Evolutionary conservation across 2,113 vertebrate species (phyloP).

Genomic region (Psittacara wagleri): DNA sequence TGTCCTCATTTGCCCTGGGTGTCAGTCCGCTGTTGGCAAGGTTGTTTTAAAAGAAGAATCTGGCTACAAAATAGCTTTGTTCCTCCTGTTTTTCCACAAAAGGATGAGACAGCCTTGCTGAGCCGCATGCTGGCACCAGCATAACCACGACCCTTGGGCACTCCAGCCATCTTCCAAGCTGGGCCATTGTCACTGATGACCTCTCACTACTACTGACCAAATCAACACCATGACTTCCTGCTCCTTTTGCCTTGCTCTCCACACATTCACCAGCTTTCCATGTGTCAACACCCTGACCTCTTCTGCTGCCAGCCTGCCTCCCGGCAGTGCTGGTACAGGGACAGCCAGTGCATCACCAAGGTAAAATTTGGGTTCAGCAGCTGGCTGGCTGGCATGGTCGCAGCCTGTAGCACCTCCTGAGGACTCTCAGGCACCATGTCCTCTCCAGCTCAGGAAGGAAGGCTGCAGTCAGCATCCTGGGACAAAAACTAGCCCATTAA

Average conservation of each 20-base stretch:
- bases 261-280: not conserved
- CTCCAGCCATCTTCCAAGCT: not conserved
- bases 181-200: not conserved
- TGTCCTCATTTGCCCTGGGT: not conserved
- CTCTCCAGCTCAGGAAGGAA: not conserved
- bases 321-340: not conserved
- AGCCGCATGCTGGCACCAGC: accelerated
- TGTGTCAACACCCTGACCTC: no score
- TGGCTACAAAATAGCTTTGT: not conserved
- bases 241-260: no score
- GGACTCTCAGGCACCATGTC: accelerated
- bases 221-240: not conserved
- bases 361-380: not conserved
- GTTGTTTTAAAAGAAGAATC: not conserved
- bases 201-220: not conserved
- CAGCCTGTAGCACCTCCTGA: not conserved
- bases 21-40: not conserved
- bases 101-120: not conserved
- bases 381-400: not conserved
- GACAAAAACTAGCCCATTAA: not conserved
- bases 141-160: accelerated
- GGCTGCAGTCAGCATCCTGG: not conserved
- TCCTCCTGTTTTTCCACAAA: not conserved
- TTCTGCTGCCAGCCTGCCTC: not conserved
- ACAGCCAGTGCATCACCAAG: not conserved